These are phyloP conservation scores for Notolepis coatsorum DNA, from an alignment of 2,797 vertebrate genomes.

Conservation along the genomic window DNA sequence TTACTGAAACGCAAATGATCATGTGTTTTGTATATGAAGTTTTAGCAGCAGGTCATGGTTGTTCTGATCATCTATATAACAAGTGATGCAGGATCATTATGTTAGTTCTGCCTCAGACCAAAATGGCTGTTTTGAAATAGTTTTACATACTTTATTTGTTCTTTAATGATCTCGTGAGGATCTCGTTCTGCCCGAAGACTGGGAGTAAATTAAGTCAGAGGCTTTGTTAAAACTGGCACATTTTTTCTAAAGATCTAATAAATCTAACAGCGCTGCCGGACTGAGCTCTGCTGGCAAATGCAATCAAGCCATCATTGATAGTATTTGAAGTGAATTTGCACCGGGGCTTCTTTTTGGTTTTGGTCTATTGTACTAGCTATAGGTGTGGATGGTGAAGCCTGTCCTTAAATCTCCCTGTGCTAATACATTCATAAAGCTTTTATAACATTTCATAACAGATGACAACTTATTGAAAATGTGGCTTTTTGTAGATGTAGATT, in stretches of 20 bases:
- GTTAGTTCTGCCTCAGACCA: conserved; percentile 21
- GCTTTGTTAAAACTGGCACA: not conserved
- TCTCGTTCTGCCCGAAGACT: too few relatives aligned
- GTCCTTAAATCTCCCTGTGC: not conserved
- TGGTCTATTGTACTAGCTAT: conserved; percentile 34
- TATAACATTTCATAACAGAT: not conserved
- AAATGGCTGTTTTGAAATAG: not conserved
- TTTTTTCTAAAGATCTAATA: not conserved
- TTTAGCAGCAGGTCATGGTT: not conserved
- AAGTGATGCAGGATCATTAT: not conserved
- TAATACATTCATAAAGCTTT: not conserved
- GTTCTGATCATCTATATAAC: not conserved
- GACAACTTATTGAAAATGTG: not conserved
- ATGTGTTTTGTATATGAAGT: not conserved
- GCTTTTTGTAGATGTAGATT: not conserved
- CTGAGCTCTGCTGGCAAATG: not conserved
- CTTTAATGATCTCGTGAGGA: too few relatives aligned
- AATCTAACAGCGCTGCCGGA: not conserved
- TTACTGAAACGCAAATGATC: conserved; percentile 12
- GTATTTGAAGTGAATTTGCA: too few relatives aligned
- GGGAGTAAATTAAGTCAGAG: too few relatives aligned
- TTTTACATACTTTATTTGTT: not conserved
- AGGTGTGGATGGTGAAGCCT: conserved; percentile 33
- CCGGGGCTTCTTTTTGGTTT: conserved; percentile 12
- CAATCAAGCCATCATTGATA: not conserved